Evolutionary conservation across 2,888 invertebrate species (phyloP).

Genomic region (Eucriotettix oculatus): DNA sequence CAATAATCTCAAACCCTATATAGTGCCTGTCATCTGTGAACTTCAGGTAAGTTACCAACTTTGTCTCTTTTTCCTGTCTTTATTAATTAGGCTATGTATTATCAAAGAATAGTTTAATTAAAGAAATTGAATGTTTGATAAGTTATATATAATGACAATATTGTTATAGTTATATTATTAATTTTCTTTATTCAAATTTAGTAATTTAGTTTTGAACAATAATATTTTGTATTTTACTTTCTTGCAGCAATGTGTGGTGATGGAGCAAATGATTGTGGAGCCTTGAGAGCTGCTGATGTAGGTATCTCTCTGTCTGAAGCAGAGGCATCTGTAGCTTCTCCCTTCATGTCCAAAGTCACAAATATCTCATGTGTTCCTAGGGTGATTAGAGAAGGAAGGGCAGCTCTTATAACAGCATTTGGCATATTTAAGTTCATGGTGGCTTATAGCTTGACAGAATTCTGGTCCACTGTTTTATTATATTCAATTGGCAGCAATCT

Average conservation of each 20-base stretch:
- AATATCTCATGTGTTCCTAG: slow-evolving; percentile 32
- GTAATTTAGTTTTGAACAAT: too few species aligned
- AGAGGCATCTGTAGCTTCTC: slow-evolving; percentile 34
- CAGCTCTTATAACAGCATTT: slow-evolving; percentile 40
- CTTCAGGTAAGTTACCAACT: too few species aligned
- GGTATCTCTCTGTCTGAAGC: slow-evolving; percentile 32
- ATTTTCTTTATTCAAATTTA: too few species aligned
- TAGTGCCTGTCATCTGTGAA: too few species aligned
- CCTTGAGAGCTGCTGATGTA: slow-evolving; percentile 31
- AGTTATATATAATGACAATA: too few species aligned
- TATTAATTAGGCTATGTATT: too few species aligned
- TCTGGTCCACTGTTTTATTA: slow-evolving; percentile 33
- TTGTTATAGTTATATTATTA: too few species aligned
- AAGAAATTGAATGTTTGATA: too few species aligned
- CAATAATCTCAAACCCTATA: too few species aligned
- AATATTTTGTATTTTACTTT: slow-evolving; percentile 14
- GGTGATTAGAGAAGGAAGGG: slow-evolving; percentile 30
- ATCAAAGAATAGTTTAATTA: too few species aligned
- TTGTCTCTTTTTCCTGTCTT: too few species aligned
- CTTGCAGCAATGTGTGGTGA: slow-evolving; percentile 46
- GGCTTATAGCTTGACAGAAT: slow-evolving; percentile 38
- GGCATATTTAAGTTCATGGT: slow-evolving; percentile 49
- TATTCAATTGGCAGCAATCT: slow-evolving; percentile 46
- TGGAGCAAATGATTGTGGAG: slow-evolving; percentile 47
- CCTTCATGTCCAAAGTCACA: slow-evolving; percentile 32